These are phyloP conservation scores for Vollenhovia emeryi DNA, from an alignment of 1,140 invertebrate genomes.

Conservation along the genomic window DNA sequence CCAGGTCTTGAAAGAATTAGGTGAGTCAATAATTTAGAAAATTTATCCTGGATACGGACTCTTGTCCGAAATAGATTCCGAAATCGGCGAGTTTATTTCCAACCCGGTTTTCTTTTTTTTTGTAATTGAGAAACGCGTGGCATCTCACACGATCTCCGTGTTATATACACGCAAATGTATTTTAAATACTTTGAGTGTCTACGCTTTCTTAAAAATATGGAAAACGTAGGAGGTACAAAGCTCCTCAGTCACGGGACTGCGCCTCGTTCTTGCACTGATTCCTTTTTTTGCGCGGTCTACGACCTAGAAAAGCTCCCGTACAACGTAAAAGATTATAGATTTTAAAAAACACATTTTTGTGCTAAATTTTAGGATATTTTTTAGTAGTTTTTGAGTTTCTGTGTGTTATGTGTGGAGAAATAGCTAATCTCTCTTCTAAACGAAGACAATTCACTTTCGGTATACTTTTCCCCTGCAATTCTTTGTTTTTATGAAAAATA, in stretches of 20 bases:
- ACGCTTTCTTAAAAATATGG: background rate
- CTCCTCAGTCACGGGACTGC: background rate
- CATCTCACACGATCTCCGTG: background rate
- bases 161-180: background rate
- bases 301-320: slow-evolving; percentile 16
- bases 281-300: slow-evolving; percentile 7
- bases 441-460: background rate
- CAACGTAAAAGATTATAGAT: background rate
- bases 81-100: background rate
- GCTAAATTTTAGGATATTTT: background rate
- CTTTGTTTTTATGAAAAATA: background rate
- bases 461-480: background rate
- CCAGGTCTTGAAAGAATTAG: background rate
- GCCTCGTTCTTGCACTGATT: slow-evolving; percentile 22
- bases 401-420: background rate
- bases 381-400: background rate
- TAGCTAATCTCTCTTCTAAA: background rate
- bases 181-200: background rate
- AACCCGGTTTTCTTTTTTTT: no score
- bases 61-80: background rate
- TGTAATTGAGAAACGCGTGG: background rate
- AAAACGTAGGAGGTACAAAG: background rate
- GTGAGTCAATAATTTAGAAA: slow-evolving; percentile 3
- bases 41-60: background rate
- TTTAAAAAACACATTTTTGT: background rate